Conservation (phyloP, 2,113 vertebrate genomes). For the Parotia lawesii region DNA sequence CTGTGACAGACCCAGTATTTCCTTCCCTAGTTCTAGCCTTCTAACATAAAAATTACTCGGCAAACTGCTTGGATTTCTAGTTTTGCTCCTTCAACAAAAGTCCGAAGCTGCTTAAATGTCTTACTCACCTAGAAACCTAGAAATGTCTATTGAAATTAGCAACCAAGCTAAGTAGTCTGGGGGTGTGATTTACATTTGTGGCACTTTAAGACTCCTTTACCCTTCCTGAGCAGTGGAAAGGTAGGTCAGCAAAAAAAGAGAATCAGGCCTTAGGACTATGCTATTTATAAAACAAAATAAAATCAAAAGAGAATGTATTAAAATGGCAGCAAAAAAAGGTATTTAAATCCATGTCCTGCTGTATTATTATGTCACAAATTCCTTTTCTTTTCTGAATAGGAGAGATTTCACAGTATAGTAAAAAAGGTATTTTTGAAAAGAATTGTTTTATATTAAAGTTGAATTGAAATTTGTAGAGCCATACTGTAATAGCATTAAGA, state of each 20-base stretch:
- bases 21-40: background rate
- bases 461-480: slow-evolving; percentile 49
- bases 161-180: slow-evolving; percentile 3
- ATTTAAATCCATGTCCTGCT: background rate
- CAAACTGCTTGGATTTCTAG: background rate
- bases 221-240: background rate
- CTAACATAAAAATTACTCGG: background rate
- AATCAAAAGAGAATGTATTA: background rate
- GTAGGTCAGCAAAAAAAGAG: slow-evolving; percentile 29
- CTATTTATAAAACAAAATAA: slow-evolving; percentile 39
- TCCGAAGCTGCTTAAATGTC: slow-evolving; percentile 8
- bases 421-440: background rate
- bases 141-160: slow-evolving; percentile 53
- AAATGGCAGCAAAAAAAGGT: background rate
- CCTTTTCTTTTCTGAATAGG: background rate
- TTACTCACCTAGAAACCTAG: slow-evolving; percentile 50
- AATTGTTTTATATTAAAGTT: slow-evolving; percentile 1
- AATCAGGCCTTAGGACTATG: background rate
- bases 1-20: background rate
- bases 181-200: slow-evolving; percentile 26
- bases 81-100: background rate
- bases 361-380: background rate
- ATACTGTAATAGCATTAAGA: slow-evolving; percentile 32
- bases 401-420: background rate
- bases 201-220: slow-evolving; percentile 8